Evolutionary conservation across 2,888 invertebrate species (phyloP), one percentile per base, ranked within the genome.

Genomic region (Tiliacea citrago): DNA sequence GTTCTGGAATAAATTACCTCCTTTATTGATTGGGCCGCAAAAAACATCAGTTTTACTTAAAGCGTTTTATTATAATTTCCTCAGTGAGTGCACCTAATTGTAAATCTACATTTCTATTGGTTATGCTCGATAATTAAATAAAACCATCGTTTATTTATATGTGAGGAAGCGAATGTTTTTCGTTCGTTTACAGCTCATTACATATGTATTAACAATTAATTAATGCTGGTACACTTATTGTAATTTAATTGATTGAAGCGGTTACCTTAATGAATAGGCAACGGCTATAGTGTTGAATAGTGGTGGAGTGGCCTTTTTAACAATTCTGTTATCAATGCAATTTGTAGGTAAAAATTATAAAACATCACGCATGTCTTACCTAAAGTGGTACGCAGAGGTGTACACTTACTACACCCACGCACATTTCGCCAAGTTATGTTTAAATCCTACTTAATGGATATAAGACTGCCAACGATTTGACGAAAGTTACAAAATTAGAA

Each of bases 161-260:
- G 58, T 69, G 47, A 67, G 68, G 68, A 82, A 84, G 62, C 24
- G 39, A 73, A 63, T 84, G 72, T 76, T 85, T 73, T 73, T 72
- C 67, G 70, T 70, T 70, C 16, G 74, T 73, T 80, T 70, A 85
- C 72, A 81, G 82, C 72, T 82, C 69, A 67, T 81, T 81, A 81
- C 85, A 81, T 75, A 82, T 75, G 69, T 81, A 67, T 81, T 72
- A 8, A 75, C 68, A 58, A 81, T 75, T 81, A 82, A 84, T 84
- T 9, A 39, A 47, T 81, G 71, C 71, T 68, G 55, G 49, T 82
- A 55, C 49, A 75, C 62, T 81, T 76, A 85, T 70, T 81, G 57
- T 57, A 68, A 75, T 85, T 81, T 53, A 85, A 82, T 84, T 84
- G 84, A 82, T 82, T 81, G 57, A 68, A 76, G 57, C 76, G 57